Conservation (phyloP, 1,140 invertebrate species). For the Hypsibius dujardini region DNA sequence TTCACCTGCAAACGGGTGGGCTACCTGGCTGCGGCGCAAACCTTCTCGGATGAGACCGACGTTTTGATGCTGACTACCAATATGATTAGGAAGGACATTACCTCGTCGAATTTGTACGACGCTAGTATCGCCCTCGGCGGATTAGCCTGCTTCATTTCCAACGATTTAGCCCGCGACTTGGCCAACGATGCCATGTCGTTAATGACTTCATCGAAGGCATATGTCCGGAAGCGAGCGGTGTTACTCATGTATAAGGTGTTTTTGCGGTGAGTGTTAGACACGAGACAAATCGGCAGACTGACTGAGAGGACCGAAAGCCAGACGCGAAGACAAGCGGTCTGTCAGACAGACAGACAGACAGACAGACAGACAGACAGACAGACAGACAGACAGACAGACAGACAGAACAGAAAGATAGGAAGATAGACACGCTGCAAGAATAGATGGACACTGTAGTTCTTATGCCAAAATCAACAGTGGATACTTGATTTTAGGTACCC, state of each 20-base stretch:
- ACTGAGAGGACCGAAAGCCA: too few species aligned
- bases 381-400: too few species aligned
- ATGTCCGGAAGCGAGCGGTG: constrained; percentile 94
- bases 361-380: too few species aligned
- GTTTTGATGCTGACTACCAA: constrained; percentile 97
- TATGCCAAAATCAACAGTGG: too few species aligned
- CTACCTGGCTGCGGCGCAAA: constrained; percentile 85
- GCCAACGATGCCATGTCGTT: constrained; percentile 97
- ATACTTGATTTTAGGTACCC: constrained; percentile 82
- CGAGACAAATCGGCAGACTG: too few species aligned
- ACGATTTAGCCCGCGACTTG: constrained; percentile 84
- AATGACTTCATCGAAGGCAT: constrained; percentile 43
- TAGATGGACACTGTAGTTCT: too few species aligned
- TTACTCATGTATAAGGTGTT: constrained; percentile 89
- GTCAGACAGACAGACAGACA: too few species aligned
- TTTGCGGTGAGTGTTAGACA: too few species aligned
- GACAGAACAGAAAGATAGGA: too few species aligned
- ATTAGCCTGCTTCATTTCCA: constrained; percentile 86
- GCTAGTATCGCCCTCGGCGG: constrained; percentile 85
- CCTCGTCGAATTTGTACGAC: constrained; percentile 80
- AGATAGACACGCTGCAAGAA: too few species aligned
- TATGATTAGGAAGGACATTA: constrained; percentile 75
- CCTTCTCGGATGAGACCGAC: constrained; percentile 92
- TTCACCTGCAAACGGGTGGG: constrained; percentile 61
- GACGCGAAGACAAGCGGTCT: too few species aligned